A percentile compares a stretch with the other conserved stretches of the same genome.
Conservation (phyloP, 2,113 vertebrate species). For the Hydrochoerus hydrochaeris region DNA sequence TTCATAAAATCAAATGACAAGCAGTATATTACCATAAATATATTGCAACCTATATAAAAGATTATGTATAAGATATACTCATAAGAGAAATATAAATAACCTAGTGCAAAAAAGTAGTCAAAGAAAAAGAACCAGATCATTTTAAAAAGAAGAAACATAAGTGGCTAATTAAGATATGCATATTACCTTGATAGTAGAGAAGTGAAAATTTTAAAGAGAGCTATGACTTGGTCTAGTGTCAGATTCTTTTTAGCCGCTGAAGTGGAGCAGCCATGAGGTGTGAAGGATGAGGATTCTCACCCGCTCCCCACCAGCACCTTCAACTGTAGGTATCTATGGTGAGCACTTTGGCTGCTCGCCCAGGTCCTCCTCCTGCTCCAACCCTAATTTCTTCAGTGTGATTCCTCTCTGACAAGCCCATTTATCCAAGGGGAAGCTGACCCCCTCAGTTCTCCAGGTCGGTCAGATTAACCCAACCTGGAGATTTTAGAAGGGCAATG, state of each 20-base stretch:
- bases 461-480: neutral
- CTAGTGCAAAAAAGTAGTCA: neutral
- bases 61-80: neutral
- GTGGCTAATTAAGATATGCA: constrained; percentile 23
- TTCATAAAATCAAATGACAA: neutral
- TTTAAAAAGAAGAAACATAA: neutral
- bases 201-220: neutral
- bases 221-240: neutral
- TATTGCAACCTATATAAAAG: neutral
- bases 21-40: neutral
- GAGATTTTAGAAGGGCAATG: neutral
- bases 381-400: neutral
- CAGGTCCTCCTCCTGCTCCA: neutral
- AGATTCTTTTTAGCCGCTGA: neutral
- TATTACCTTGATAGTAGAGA: neutral
- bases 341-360: neutral
- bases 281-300: neutral
- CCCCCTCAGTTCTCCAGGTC: neutral
- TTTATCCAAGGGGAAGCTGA: neutral
- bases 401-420: fast-evolving
- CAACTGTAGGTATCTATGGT: neutral
- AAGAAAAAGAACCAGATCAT: neutral
- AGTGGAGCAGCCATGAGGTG: neutral
- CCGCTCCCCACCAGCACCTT: neutral
- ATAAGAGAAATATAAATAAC: neutral